phyloP scores from a whole-genome alignment of 2,113 vertebrate genomes.

The Acanthisitta chloris region DNA sequence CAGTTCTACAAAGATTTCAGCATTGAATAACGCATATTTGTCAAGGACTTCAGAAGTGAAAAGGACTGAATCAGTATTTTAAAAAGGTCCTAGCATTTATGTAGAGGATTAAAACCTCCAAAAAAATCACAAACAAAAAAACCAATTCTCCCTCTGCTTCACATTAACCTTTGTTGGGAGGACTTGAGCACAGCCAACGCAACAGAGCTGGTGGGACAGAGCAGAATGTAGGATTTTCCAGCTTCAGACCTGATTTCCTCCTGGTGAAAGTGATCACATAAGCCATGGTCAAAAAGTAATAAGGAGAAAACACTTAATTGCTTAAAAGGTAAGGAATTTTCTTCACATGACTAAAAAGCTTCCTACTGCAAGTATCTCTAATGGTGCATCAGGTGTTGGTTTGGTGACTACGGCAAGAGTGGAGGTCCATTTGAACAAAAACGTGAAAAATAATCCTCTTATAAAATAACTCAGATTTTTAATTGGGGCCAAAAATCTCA shows the following conservation, averaged over 20 bases:
- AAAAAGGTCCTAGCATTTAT: neutral
- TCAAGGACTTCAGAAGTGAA: neutral
- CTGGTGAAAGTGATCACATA: neutral
- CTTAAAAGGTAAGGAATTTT: neutral
- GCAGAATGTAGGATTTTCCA: neutral
- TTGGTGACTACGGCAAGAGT: neutral
- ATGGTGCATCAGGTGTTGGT: neutral
- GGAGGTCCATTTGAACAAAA: neutral
- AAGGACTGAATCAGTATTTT: neutral
- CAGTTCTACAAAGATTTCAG: neutral
- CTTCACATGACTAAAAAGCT: neutral
- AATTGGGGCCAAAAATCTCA: neutral
- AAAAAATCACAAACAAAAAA: neutral
- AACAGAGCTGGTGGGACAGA: neutral
- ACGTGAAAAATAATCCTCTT: neutral
- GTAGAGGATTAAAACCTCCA: neutral
- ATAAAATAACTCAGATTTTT: neutral
- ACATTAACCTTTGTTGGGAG: neutral
- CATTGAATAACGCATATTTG: neutral
- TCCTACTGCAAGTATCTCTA: neutral
- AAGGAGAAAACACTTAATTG: neutral
- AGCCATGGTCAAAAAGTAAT: neutral
- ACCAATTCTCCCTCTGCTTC: neutral
- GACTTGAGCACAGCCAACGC: neutral
- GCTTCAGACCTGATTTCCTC: neutral